These are phyloP conservation scores for Trypoxylon attenuatum DNA, from an alignment of 2,888 invertebrate species.

Conservation along the genomic window DNA sequence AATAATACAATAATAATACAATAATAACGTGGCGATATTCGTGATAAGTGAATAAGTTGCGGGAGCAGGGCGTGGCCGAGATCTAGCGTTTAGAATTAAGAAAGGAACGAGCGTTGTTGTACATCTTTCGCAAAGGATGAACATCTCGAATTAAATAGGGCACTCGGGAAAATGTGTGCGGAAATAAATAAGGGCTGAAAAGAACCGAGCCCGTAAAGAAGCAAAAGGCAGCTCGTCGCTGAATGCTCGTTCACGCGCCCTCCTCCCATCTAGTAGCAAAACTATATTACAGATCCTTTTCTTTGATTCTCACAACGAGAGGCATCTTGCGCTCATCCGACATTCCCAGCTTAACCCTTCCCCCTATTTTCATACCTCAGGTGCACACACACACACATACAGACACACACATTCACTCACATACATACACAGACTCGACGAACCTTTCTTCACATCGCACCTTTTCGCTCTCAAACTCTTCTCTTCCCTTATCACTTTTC, in stretches of 20 bases:
- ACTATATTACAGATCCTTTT: slow-evolving; percentile 47
- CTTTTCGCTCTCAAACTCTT: too few relatives aligned
- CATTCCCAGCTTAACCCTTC: background rate
- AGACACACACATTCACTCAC: too few relatives aligned
- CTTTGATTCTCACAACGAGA: slow-evolving; percentile 36
- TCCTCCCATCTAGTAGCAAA: slow-evolving; percentile 47
- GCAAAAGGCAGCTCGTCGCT: background rate
- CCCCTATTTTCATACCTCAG: too few relatives aligned
- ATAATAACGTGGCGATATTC: slow-evolving; percentile 31
- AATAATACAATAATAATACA: slow-evolving; percentile 36
- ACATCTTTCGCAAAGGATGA: too few relatives aligned
- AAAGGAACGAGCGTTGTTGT: slow-evolving; percentile 5
- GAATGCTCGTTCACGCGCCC: slow-evolving; percentile 28
- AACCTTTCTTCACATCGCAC: too few relatives aligned
- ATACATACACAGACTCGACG: too few relatives aligned
- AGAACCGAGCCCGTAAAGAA: slow-evolving; percentile 30
- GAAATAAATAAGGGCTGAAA: slow-evolving; percentile 53
- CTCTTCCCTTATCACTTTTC: too few relatives aligned
- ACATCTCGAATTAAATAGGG: slow-evolving; percentile 12
- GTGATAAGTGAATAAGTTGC: slow-evolving; percentile 45
- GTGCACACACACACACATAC: background rate
- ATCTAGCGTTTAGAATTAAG: too few relatives aligned
- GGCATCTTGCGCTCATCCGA: slow-evolving; percentile 21
- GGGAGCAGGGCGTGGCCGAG: slow-evolving; percentile 28
- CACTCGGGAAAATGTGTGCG: slow-evolving; percentile 6